Conservation (phyloP, 2,797 vertebrate genomes). For the Sebastiscus tertius region DNA sequence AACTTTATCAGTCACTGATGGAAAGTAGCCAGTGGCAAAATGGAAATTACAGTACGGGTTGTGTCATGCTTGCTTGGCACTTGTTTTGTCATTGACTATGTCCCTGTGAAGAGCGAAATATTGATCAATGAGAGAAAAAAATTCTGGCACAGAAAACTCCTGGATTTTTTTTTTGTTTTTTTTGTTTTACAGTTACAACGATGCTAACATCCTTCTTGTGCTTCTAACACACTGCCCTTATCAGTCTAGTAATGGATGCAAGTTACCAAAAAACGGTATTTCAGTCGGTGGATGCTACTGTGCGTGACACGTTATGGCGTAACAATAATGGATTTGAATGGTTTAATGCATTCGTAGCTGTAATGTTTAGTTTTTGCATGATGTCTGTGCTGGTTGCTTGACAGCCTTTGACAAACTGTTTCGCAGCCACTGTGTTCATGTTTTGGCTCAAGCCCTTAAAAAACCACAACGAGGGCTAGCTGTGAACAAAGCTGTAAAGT, state of each 20-base stretch:
- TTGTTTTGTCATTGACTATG: slow-evolving; percentile 82
- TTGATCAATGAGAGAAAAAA: slow-evolving; percentile 72
- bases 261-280: slow-evolving; percentile 28
- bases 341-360: slow-evolving; percentile 19
- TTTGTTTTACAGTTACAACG: slow-evolving; percentile 51
- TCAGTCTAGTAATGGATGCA: slow-evolving; percentile 15
- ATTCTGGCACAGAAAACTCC: slow-evolving; percentile 62
- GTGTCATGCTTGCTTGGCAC: slow-evolving; percentile 84
- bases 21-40: slow-evolving; percentile 85
- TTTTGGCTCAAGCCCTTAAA: slow-evolving; percentile 69
- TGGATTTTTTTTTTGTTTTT: slow-evolving; percentile 7
- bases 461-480: slow-evolving; percentile 47
- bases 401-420: slow-evolving; percentile 26
- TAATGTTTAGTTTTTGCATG: slow-evolving; percentile 32
- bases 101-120: slow-evolving; percentile 77
- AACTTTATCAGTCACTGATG: slow-evolving; percentile 78
- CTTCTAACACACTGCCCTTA: background rate
- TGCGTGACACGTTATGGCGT: slow-evolving; percentile 19
- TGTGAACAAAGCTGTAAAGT: slow-evolving; percentile 71
- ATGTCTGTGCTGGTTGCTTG: slow-evolving; percentile 50
- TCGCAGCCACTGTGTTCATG: slow-evolving; percentile 41
- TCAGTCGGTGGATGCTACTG: slow-evolving; percentile 8
- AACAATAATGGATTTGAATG: slow-evolving; percentile 21
- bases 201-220: slow-evolving; percentile 14
- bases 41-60: slow-evolving; percentile 84